Conservation (phyloP, 2,797 vertebrate genomes). For the Cynodonichthys magdalenae region DNA sequence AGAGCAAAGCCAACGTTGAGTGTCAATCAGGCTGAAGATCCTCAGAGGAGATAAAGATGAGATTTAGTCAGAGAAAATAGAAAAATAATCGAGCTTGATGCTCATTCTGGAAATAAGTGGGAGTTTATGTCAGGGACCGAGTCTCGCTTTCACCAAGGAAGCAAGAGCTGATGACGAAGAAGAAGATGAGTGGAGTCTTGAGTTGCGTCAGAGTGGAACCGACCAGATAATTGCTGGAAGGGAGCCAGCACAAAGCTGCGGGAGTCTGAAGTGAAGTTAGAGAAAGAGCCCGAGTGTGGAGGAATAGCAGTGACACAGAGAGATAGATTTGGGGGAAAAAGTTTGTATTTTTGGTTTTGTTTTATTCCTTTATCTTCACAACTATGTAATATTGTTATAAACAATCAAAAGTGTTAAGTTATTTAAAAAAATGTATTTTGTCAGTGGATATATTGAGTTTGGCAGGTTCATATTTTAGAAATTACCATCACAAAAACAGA, state of each 20-base stretch:
- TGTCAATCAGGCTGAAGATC: slow-evolving; percentile 49
- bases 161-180: slow-evolving; percentile 68
- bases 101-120: slow-evolving; percentile 63
- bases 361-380: slow-evolving; percentile 40
- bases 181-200: slow-evolving; percentile 64
- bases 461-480: slow-evolving; percentile 55
- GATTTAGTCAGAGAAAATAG: slow-evolving; percentile 41
- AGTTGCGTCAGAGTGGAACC: slow-evolving; percentile 77
- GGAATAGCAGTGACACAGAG: slow-evolving; percentile 50
- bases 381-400: slow-evolving; percentile 43
- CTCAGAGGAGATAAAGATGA: slow-evolving; percentile 42
- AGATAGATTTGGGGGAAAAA: slow-evolving; percentile 30
- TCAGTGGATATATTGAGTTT: slow-evolving; percentile 59
- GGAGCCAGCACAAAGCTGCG: slow-evolving; percentile 58
- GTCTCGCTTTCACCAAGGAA: slow-evolving; percentile 57
- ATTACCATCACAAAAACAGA: slow-evolving; percentile 50
- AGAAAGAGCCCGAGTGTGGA: slow-evolving; percentile 42
- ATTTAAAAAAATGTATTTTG: slow-evolving; percentile 45
- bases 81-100: slow-evolving; percentile 48
- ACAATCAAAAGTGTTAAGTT: slow-evolving; percentile 30
- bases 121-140: slow-evolving; percentile 66
- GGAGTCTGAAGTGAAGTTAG: slow-evolving; percentile 62
- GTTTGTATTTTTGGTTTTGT: slow-evolving; percentile 29
- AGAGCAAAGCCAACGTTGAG: slow-evolving; percentile 27
- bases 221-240: slow-evolving; percentile 74